Evolutionary conservation across 2,888 invertebrate genomes (phyloP), one percentile per base, ranked within the genome.

Genomic region (Eristalinus sepulchralis): DNA sequence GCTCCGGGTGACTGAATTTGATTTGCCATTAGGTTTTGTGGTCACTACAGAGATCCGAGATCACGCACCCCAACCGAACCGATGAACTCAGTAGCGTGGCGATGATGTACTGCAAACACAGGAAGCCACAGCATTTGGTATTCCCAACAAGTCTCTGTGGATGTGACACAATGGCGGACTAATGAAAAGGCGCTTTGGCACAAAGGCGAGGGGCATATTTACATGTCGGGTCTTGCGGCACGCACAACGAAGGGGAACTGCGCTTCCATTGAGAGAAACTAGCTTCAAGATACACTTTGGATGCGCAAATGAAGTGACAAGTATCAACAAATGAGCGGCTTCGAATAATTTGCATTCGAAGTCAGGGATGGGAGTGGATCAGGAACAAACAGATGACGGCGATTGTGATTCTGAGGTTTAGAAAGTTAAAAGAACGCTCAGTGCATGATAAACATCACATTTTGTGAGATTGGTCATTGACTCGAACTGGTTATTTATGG

Each of bases 201-300:
- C 53, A 66, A 72, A 79, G 55, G 20, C 31, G 55, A 6, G 9
- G 20, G 11, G 39, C 59, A 59, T 66, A 39, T 57, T 57, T 75
- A 66, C 36, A 53, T 72, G 67, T 57, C 47, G 57, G 59, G 17
- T 20, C 11, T 53, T 60, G 55, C 67, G 67, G 62, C 84, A 77
- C 59, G 59, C 20, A 34, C 66, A 20, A 59, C 47, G 77, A 39
- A 68, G 36, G 68, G 68, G 82, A 82, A 82, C 73, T 85, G 85
- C 85, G 85, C 82, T 85, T 82, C 85, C 82, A 85, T 85, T 85
- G 85, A 85, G 77, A 70, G 60, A 62, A 85, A 82, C 85, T 82
- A 85, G 82, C 68, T 82, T n/a, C 76, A 63, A 81, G 81, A 82
- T 82, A 33, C 6, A 17, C 60, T 53, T 82, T 77, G 31, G 53